These are phyloP conservation scores for Rhinoraja longicauda DNA, from an alignment of 2,797 vertebrate genomes.

Conservation along the genomic window DNA sequence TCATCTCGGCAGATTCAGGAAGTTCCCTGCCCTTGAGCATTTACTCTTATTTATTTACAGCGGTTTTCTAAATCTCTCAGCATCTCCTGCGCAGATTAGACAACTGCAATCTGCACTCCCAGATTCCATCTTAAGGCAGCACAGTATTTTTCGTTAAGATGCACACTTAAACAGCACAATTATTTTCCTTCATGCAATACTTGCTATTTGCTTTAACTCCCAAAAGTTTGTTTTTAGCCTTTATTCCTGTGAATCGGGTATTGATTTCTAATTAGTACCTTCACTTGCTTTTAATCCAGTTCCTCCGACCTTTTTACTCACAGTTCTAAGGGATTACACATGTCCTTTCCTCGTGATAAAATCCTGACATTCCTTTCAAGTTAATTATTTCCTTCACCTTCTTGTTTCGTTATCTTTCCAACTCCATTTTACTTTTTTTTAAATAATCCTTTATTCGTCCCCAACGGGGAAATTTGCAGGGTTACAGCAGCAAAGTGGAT, in stretches of 20 bases:
- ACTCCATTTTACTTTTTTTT: neutral
- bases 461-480: too few species aligned
- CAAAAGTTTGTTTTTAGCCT: neutral
- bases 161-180: neutral
- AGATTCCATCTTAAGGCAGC: neutral
- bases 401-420: neutral
- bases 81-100: neutral
- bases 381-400: neutral
- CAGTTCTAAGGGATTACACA: neutral
- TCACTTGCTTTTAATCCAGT: neutral
- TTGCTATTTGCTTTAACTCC: neutral
- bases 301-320: neutral
- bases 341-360: neutral
- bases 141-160: neutral
- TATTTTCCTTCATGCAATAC: neutral
- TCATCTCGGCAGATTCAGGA: neutral
- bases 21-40: neutral
- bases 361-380: neutral
- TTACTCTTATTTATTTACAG: neutral
- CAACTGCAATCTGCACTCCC: neutral
- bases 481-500: too few species aligned
- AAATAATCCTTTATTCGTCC: too few species aligned
- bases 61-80: neutral
- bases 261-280: neutral
- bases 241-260: neutral